Conservation (phyloP, 2,888 invertebrate genomes). For the Diaperis boleti region DNA sequence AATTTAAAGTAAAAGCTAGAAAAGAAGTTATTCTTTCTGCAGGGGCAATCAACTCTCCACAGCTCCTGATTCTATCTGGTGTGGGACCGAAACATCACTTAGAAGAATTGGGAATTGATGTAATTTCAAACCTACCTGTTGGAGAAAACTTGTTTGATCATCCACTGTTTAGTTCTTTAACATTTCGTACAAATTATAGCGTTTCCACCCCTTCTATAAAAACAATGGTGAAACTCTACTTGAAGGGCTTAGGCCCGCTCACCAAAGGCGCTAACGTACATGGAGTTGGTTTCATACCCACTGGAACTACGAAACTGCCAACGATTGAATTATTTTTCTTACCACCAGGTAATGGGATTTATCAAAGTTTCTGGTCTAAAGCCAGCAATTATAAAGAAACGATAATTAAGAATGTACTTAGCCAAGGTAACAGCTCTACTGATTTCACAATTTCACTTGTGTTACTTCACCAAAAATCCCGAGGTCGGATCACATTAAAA, state of each 20-base stretch:
- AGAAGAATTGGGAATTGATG: slow-evolving; percentile 3
- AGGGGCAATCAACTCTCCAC: slow-evolving; percentile 24
- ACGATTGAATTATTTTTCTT: too few species aligned
- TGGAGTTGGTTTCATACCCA: neutral
- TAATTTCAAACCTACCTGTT: slow-evolving; percentile 17
- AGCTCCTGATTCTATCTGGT: slow-evolving; percentile 27
- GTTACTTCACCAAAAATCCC: slow-evolving; percentile 69
- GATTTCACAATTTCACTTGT: slow-evolving; percentile 63
- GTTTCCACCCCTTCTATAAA: neutral
- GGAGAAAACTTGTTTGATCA: slow-evolving; percentile 12
- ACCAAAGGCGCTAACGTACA: neutral
- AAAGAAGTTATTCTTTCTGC: slow-evolving; percentile 30
- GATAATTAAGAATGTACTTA: too few species aligned
- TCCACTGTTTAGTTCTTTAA: too few species aligned
- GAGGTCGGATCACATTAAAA: slow-evolving; percentile 67
- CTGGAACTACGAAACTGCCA: too few species aligned
- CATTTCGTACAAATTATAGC: neutral
- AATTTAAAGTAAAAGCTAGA: slow-evolving; percentile 18
- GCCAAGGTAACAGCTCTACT: slow-evolving; percentile 51
- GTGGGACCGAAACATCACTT: slow-evolving; percentile 23
- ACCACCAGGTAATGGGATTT: too few species aligned
- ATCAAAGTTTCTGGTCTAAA: too few species aligned
- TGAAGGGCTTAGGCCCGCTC: neutral
- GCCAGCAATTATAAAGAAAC: too few species aligned
- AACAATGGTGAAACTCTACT: neutral